Base-by-base conservation (phyloP, 2,113 vertebrate species). In the Nipponia nippon region DNA sequence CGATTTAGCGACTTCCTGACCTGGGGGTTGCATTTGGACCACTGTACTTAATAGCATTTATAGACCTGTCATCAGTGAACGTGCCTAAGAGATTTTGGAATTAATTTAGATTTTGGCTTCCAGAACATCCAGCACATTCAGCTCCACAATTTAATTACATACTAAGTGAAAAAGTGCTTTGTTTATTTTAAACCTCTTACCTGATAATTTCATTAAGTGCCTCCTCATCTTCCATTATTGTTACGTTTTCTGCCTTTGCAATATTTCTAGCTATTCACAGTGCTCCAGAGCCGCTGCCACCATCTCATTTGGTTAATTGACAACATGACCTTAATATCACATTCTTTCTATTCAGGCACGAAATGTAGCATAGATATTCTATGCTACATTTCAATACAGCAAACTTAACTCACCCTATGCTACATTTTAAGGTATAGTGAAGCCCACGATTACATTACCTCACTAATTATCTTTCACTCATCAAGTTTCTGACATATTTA, bases 171-270 rank as follows among this genome's bases (percentile, higher is more conserved):
- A 93, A 92, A 95, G 71, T 77, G 75, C 71, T 90, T 83, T 92
- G 82, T 93, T 96, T 92, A 50, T 90, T 94, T 94, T 86, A 95
- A 86, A 88, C 40, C 62, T 95, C 76, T 83, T 90, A 83, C 71
- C 67, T 86, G 90, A 93, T 92, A 93, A 93, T 95, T 93, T 88
- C 46, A 69, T 95, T 92, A 94, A 83, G 75, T 80, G 75, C 49
- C 66, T 65, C 42, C 49, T 95, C 40, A 36, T 72, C 62, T 90
- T 88, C 79, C 62, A 93, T 90, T 96, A 88, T n/a, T 92, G 42
- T 59, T 89, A n/a, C 16, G 10, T 80, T 95, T 88, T 95, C 66
- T 77, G 76, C 46, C 67, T 95, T 90, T 95, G 53, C 49, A 90
- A 18, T 86, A 85, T 83, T 93, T 92, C 61, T 80, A 56, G 32